Base-by-base conservation (phyloP, 2,797 vertebrate species). In the Urophycis tenuis region DNA sequence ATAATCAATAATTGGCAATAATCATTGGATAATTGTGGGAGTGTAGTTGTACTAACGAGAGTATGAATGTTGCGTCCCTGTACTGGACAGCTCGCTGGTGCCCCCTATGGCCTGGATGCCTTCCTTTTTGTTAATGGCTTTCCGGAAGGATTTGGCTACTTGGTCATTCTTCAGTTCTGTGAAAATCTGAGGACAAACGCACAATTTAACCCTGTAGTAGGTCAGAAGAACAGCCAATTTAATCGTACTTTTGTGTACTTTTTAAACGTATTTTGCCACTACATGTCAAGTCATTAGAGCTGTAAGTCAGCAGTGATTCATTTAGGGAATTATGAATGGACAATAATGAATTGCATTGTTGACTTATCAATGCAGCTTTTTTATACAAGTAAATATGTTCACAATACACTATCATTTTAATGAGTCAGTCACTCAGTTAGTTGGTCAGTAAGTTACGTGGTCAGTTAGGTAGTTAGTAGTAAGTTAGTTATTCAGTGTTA, bases 21-120 rank as follows among this genome's bases (percentile, higher is more conserved):
- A 1, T 22, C 45, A 53, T 53, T 53, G 36, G 45, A 4, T 12
- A 25, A 22, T 39, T 73, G 34, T 29, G 34, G 30, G 5, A 29
- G 15, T 45, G 36, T 5, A 10, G n/a, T 39, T 36, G 74, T 7
- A 85, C 89, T 83, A 88, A 98, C 97, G 96, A 85, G 96, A 98
- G 81, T 95, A 98, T 0, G 97, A 98, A 86, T 99, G 97, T 75
- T 98, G 96, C 0, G 97, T 99, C 74, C 97, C 97, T 84, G 94
- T 95, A 0, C 96, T 98, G 75, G 96, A 98, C 84, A 95, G 90
- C 80, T 95, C 94, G 0, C 97, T 98, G 22, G 96, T 99, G 31
- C 97, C 97, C 0, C 96, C 95, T 0, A 99, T 95, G 0, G 96
- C 95, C 72, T 97, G 93, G 73, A 99, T 97, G 1, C 97, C 97